Evolutionary conservation across 2,888 invertebrate genomes (phyloP), one percentile per base, ranked within the genome.

Genomic region (Seira musarum): DNA sequence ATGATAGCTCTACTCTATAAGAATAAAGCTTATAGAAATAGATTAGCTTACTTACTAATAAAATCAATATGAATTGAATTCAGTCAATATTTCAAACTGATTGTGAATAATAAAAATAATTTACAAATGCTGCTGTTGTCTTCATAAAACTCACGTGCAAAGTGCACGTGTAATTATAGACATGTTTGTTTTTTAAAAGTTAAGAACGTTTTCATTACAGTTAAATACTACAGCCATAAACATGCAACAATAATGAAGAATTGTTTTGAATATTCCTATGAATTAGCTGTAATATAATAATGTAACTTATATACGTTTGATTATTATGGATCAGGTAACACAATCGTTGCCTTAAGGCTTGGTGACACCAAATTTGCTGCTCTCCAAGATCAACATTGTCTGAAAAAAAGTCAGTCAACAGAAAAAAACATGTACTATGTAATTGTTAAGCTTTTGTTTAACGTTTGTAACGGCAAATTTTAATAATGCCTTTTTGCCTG

Each of bases 311-410:
- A 8, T 30, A 30, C 8, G 8, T 30, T 30, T 30, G 30, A 30
- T 30, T 30, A 30, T 30, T 30, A 30, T 8, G 30, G 30, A 57
- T 72, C 71, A 79, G 79, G 72, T 79, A 72, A 79, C 79, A 79
- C 79, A 79, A 65, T 66, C 61, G 79, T 72, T 79, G 79, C 79
- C 79, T 79, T 79, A 79, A 30, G 78, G 78, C 78, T 78, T 61
- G 70, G 57, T 30, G 70, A 35, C 57, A 49, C 49, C 13, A 13
- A 49, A 49, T 30, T 2, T 49, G 49, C 49, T n/a, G 17, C 49
- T 49, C 49, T n/a, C 30, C 30, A 40, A 66, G 22, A 25, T 40
- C 40, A 19, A 46, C 19, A 8, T 15, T 25, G 40, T 71, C 61
- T 49, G 49, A 49, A 30, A 30, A 30, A 30, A n/a, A 49, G 49